Conservation (phyloP, 2,113 vertebrate species). For the Vimba vimba region DNA sequence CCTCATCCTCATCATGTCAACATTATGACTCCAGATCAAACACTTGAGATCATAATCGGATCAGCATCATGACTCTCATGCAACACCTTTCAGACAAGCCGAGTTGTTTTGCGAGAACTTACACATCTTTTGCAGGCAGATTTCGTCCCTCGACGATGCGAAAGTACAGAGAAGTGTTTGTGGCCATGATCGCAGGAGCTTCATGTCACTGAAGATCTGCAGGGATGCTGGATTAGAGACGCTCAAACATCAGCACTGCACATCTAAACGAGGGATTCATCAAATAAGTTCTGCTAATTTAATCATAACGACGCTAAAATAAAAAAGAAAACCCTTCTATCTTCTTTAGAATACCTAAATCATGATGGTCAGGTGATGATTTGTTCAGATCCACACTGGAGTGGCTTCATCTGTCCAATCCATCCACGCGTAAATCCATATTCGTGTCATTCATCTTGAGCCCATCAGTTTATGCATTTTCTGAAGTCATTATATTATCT, state of each 20-base stretch:
- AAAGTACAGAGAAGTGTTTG: constrained; percentile 82
- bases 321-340: not conserved
- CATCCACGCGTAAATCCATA: not conserved
- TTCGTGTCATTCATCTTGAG: too few relatives aligned
- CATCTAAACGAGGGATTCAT: not conserved
- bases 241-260: not conserved
- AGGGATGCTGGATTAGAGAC: not conserved
- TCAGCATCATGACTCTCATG: not conserved
- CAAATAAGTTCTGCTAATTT: not conserved
- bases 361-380: not conserved
- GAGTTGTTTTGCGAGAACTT: constrained; percentile 60
- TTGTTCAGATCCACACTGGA: not conserved
- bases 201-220: not conserved
- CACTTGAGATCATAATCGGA: not conserved
- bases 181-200: not conserved
- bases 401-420: not conserved
- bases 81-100: too few relatives aligned
- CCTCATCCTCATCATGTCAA: not conserved
- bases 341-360: not conserved
- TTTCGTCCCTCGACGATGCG: constrained; percentile 88
- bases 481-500: not conserved
- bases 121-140: constrained; percentile 92
- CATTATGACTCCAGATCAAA: not conserved
- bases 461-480: not conserved
- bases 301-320: not conserved